Evolutionary conservation across 2,113 vertebrate genomes (phyloP), one percentile per base, ranked within the genome.

Genomic region (Rhea pennata): DNA sequence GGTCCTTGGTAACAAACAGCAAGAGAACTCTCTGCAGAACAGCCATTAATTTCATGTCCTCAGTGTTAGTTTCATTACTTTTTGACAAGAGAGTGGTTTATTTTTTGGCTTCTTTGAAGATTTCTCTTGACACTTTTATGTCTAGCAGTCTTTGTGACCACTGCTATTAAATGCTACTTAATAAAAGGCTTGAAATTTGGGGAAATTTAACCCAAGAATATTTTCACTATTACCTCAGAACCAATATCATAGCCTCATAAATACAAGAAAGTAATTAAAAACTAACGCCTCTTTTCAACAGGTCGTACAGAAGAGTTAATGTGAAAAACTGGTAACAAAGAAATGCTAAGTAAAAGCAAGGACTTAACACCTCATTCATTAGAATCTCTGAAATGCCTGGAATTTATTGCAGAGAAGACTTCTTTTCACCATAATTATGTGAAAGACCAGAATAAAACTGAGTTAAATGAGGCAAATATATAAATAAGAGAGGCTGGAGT

Each of bases 381-480:
- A 95, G 89, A 91, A 90, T 48, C 67, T 77, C 88, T 91, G 83
- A 91, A 94, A 92, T 83, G 42, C 59, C 59, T 54, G 51, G 84
- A 92, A 95, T 96, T 95, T 48, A 71, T 83, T 51, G 46, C 51
- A 91, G 67, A 71, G 64, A 46, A 85, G 54, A 85, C 39, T 95
- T 70, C 15, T 95, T 96, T 95, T 77, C 72, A 90, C 64, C 64
- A 23, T 88, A 95, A 95, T 92, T 92, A 91, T 21, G 54, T 88
- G 82, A 92, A 93, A 95, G 84, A 86, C 58, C 81, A 97, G 87
- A 96, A 93, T 78, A 93, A 96, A 95, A 91, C 16, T 59, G 67
- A 94, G 64, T 84, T 96, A 96, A 97, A 95, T 94, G 91, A 75
- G 39, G 89, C 91, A 97, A 96, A 92, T 92, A 84, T 53, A 96